Conservation (phyloP, 2,113 vertebrate genomes). For the Lethenteron reissneri region DNA sequence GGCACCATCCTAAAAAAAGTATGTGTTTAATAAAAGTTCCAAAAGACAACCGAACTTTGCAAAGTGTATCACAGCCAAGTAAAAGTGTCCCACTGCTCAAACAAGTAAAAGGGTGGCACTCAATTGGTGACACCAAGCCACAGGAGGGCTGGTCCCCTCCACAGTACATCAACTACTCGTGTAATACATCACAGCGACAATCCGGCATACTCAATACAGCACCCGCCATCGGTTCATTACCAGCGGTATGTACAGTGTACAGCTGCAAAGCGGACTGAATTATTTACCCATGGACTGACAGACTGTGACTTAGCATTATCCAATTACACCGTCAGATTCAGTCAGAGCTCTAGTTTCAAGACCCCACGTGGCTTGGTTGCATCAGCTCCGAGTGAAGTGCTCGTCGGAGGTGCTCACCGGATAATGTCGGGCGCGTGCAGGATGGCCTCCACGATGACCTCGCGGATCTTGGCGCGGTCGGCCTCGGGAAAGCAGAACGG, state of each 20-base stretch:
- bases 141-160: background rate
- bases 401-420: slow-evolving; percentile 25
- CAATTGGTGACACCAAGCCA: too few relatives aligned
- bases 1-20: too few relatives aligned
- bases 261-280: background rate
- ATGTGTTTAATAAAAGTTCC: too few relatives aligned
- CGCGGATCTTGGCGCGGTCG: slow-evolving; percentile 73
- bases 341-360: too few relatives aligned
- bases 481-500: slow-evolving; percentile 95
- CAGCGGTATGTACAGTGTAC: background rate
- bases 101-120: too few relatives aligned
- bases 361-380: too few relatives aligned
- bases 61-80: background rate
- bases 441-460: slow-evolving; percentile 78
- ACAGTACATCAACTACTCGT: background rate
- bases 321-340: slow-evolving; percentile 1
- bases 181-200: background rate
- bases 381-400: too few relatives aligned
- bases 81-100: background rate
- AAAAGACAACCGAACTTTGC: background rate
- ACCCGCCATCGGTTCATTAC: background rate
- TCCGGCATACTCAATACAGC: background rate
- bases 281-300: background rate
- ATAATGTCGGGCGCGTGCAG: slow-evolving; percentile 78
- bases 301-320: background rate